These are phyloP conservation scores for Perca schrenkii DNA, from an alignment of 2,113 vertebrate species.

Conservation along the genomic window DNA sequence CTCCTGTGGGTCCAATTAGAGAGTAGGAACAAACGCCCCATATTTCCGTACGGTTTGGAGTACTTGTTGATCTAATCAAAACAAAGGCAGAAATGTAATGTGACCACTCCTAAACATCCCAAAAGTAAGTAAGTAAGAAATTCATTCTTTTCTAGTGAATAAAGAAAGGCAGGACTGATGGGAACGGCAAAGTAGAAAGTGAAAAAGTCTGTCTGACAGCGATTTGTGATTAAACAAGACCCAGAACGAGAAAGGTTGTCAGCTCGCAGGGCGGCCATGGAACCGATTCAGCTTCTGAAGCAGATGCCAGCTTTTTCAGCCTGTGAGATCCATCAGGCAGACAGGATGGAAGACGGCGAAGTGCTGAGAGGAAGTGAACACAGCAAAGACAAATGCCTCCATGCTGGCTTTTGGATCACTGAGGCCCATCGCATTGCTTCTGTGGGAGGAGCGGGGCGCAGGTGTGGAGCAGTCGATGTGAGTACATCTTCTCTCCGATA, in stretches of 20 bases:
- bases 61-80: background rate
- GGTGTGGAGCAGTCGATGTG: background rate
- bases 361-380: constrained; percentile 56
- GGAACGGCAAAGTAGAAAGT: background rate
- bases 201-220: background rate
- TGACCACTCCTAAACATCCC: background rate
- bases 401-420: constrained; percentile 40
- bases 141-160: background rate
- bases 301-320: constrained; percentile 45
- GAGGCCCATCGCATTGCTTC: constrained; percentile 18
- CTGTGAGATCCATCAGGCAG: constrained; percentile 65
- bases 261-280: constrained; percentile 22
- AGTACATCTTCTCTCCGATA: background rate
- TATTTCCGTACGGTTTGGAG: too few relatives aligned
- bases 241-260: constrained; percentile 12
- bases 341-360: constrained; percentile 44
- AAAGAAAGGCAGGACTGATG: background rate
- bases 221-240: constrained; percentile 33
- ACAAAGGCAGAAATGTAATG: background rate
- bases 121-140: background rate
- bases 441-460: constrained; percentile 7
- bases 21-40: too few relatives aligned
- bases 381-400: constrained; percentile 56
- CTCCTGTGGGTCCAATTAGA: too few relatives aligned
- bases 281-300: constrained; percentile 51